phyloP scores from a whole-genome alignment of 2,888 invertebrate species.

The Ochropleura plecta region DNA sequence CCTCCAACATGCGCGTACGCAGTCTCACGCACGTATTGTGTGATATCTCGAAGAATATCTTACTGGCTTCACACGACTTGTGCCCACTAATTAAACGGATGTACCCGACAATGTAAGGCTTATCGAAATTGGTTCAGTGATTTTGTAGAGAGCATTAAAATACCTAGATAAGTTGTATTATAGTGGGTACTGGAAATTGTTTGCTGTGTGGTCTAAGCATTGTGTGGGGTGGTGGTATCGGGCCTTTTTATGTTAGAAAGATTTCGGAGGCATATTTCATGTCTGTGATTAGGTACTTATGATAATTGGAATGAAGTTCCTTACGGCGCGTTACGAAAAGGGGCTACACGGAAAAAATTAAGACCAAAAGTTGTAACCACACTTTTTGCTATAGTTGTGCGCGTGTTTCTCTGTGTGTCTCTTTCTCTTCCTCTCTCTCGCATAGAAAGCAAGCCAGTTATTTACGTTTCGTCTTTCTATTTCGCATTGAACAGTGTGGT shows the following conservation, averaged over 20 bases:
- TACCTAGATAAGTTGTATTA: conserved; percentile 56
- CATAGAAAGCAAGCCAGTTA: no score
- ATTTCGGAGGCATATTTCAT: neutral
- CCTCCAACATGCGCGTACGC: conserved; percentile 57
- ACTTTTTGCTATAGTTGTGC: no score
- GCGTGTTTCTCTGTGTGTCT: no score
- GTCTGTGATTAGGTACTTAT: neutral
- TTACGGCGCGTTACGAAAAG: no score
- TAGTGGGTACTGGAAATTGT: conserved; percentile 36
- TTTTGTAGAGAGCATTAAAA: conserved; percentile 64
- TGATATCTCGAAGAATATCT: conserved; percentile 66
- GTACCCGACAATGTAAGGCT: conserved; percentile 65
- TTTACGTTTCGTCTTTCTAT: no score
- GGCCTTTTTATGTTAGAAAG: conserved; percentile 5
- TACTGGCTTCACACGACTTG: conserved; percentile 68
- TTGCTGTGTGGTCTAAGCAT: conserved; percentile 38
- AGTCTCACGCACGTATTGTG: conserved; percentile 70
- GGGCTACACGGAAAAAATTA: no score
- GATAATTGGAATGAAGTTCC: no score
- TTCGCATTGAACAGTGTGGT: no score
- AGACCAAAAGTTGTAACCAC: no score
- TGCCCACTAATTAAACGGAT: conserved; percentile 67
- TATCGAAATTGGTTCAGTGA: conserved; percentile 69
- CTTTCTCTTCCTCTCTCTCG: no score
- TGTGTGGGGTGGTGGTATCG: conserved; percentile 4